Evolutionary conservation across 2,888 invertebrate genomes (phyloP).

Genomic region (Patella pellucida): DNA sequence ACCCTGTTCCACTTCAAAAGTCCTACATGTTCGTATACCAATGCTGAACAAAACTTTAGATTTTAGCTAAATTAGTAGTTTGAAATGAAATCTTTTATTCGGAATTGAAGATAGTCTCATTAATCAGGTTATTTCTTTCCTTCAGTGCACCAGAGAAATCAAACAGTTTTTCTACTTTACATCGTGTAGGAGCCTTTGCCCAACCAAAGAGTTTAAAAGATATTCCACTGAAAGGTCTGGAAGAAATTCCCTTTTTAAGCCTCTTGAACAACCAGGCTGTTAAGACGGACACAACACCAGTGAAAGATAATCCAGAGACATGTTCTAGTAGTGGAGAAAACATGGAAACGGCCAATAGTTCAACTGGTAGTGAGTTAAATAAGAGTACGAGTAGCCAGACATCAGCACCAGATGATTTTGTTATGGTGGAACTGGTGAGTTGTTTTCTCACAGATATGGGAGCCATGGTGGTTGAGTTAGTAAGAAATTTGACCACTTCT

Average conservation of each 20-base stretch:
- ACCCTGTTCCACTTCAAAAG: no score
- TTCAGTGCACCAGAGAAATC: slow-evolving; percentile 52
- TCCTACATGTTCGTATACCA: no score
- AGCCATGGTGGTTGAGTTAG: slow-evolving; percentile 46
- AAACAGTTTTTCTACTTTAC: slow-evolving; percentile 49
- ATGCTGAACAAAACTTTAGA: no score
- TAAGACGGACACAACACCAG: not conserved
- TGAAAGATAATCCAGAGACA: slow-evolving; percentile 12
- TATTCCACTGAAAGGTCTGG: slow-evolving; percentile 39
- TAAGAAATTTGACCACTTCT: no score
- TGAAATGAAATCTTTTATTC: no score
- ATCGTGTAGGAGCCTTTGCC: slow-evolving; percentile 65
- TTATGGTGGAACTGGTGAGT: slow-evolving; percentile 81
- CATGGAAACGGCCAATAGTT: slow-evolving; percentile 24
- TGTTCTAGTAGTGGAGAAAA: slow-evolving; percentile 16
- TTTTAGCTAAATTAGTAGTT: no score
- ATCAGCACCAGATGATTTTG: slow-evolving; percentile 77
- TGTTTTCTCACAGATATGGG: not conserved
- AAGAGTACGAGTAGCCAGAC: slow-evolving; percentile 51
- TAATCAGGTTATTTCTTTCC: no score
- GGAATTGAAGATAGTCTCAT: no score
- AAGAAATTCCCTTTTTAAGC: slow-evolving; percentile 65
- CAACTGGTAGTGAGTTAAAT: slow-evolving; percentile 37
- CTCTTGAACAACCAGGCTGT: slow-evolving; percentile 45
- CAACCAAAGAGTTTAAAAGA: slow-evolving; percentile 41